Conservation (phyloP, 2,888 invertebrate species). For the Adelphocoris suturalis region DNA sequence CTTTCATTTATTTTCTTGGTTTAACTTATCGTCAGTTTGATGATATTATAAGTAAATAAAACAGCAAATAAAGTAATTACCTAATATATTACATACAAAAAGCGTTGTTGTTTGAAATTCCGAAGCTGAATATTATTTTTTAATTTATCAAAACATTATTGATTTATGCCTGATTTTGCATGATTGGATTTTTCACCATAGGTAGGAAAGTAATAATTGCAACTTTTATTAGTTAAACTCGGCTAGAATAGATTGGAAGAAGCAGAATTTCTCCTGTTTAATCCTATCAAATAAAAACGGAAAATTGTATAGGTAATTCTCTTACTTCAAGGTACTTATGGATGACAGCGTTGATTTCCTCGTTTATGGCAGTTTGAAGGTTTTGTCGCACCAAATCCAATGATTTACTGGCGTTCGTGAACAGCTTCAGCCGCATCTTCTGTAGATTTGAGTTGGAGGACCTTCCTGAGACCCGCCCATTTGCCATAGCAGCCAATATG, state of each 20-base stretch:
- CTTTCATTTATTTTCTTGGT: too few relatives aligned
- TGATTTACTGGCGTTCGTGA: conserved; percentile 86
- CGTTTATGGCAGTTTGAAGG: conserved; percentile 87
- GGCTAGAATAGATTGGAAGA: neutral
- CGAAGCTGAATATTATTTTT: too few relatives aligned
- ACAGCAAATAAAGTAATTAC: too few relatives aligned
- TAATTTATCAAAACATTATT: too few relatives aligned
- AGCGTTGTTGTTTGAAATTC: too few relatives aligned
- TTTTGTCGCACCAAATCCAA: conserved; percentile 87
- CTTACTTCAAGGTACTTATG: conserved; percentile 87
- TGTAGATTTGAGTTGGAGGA: conserved; percentile 78
- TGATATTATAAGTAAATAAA: too few relatives aligned
- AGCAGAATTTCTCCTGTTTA: neutral
- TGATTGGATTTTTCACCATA: too few relatives aligned
- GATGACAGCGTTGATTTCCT: conserved; percentile 88
- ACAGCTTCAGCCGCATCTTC: conserved; percentile 79
- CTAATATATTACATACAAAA: too few relatives aligned
- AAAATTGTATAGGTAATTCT: neutral
- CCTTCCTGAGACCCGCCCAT: conserved; percentile 77
- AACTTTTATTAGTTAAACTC: too few relatives aligned
- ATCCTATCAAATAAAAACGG: neutral
- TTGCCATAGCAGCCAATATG: conserved; percentile 85
- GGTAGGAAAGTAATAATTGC: too few relatives aligned
- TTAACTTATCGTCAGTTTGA: too few relatives aligned
- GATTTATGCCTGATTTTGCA: too few relatives aligned